Percentiles rank a stretch among this genome's conserved stretches.
Evolutionary conservation across 2,888 invertebrate species (phyloP).

Genomic region (Acanthacorydalis orientalis): DNA sequence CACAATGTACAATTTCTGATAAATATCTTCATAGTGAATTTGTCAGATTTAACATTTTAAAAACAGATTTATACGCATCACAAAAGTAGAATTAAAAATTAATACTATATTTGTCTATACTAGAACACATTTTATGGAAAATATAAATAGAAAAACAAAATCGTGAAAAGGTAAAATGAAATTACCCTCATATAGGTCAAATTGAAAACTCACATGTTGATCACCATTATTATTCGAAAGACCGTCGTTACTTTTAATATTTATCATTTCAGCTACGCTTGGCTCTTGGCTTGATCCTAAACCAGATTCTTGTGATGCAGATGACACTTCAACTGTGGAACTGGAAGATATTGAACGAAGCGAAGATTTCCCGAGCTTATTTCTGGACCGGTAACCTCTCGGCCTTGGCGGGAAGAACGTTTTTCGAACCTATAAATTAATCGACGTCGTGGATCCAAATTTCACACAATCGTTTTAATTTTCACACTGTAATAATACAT

Average conservation of each 20-base stretch:
- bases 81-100: too few relatives aligned
- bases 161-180: neutral
- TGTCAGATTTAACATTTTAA: too few relatives aligned
- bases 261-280: neutral
- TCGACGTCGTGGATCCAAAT: conserved; percentile 8
- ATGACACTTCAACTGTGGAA: neutral
- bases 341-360: conserved; percentile 1
- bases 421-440: conserved; percentile 40
- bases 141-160: too few relatives aligned
- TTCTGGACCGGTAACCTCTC: conserved; percentile 19
- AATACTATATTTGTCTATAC: too few relatives aligned
- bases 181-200: neutral
- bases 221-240: too few relatives aligned
- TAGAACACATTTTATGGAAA: too few relatives aligned
- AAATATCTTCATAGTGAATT: too few relatives aligned
- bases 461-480: conserved; percentile 8
- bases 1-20: too few relatives aligned
- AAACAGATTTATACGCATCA: too few relatives aligned
- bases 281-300: conserved; percentile 24
- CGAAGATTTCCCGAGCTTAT: conserved; percentile 9
- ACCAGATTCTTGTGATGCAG: conserved; percentile 22
- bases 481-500: neutral
- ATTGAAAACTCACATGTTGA: neutral
- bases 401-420: conserved; percentile 51
- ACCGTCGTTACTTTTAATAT: too few relatives aligned